Percentiles rank a stretch among this genome's conserved stretches.
Evolutionary conservation across 2,797 vertebrate genomes (phyloP).

Genomic region (Ctenochaetus hawaiiensis): DNA sequence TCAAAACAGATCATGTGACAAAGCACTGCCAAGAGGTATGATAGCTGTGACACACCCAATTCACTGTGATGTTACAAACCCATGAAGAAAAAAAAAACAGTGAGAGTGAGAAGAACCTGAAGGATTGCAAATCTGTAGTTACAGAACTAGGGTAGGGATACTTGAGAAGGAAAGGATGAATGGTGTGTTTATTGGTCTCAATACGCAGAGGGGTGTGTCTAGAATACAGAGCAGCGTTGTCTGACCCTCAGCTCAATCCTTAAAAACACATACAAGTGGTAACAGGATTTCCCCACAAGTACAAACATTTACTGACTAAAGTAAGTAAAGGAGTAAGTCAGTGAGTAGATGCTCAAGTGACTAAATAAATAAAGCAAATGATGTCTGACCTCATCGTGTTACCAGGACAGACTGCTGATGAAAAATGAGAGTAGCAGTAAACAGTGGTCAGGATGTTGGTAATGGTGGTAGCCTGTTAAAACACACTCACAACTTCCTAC

Average conservation of each 20-base stretch:
- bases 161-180: constrained; percentile 30
- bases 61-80: neutral
- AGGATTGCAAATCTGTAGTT: constrained; percentile 8
- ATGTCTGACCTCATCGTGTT: neutral
- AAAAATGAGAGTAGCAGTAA: constrained; percentile 1
- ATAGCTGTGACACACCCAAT: constrained; percentile 28
- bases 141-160: constrained; percentile 23
- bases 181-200: constrained; percentile 49
- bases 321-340: constrained; percentile 3
- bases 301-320: neutral
- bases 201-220: constrained; percentile 65
- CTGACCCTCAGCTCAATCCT: constrained; percentile 17
- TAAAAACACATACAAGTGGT: constrained; percentile 20
- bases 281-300: neutral
- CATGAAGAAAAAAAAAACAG: neutral
- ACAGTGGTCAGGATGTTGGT: constrained; percentile 25
- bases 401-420: neutral
- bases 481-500: neutral
- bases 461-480: neutral
- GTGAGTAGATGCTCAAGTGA: constrained; percentile 4
- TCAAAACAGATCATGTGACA: constrained; percentile 1
- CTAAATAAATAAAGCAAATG: neutral
- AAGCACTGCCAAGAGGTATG: constrained; percentile 1
- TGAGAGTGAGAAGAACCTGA: neutral
- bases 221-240: constrained; percentile 66